Conservation (phyloP, 2,888 invertebrate genomes). For the Sussaba pulchella region DNA sequence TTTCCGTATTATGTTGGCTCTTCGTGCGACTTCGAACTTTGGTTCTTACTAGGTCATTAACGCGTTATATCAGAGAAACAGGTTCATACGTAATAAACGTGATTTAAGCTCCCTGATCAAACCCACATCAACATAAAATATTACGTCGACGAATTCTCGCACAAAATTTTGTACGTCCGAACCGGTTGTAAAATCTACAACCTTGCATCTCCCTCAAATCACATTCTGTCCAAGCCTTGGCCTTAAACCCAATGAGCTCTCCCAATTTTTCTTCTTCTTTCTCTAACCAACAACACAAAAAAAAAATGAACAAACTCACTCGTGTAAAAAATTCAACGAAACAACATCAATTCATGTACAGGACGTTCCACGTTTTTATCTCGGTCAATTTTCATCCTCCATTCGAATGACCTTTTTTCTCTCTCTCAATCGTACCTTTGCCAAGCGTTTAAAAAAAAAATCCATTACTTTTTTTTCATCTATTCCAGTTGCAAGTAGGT, state of each 20-base stretch:
- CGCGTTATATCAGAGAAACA: background rate
- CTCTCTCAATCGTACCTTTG: background rate
- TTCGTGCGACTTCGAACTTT: conserved; percentile 12
- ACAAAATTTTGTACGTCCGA: background rate
- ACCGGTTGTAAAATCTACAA: background rate
- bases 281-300: no score
- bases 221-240: background rate
- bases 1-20: background rate
- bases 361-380: no score
- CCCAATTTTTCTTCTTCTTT: no score
- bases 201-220: background rate
- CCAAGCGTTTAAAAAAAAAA: no score
- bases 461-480: background rate
- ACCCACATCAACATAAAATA: conserved; percentile 6
- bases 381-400: no score
- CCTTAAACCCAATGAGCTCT: no score
- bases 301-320: no score
- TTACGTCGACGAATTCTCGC: background rate
- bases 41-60: conserved; percentile 25
- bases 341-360: no score
- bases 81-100: background rate
- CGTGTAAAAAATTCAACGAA: no score
- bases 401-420: no score
- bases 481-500: background rate
- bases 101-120: background rate